Evolutionary conservation across 2,888 invertebrate genomes (phyloP).

Genomic region (Melanostoma mellinum): DNA sequence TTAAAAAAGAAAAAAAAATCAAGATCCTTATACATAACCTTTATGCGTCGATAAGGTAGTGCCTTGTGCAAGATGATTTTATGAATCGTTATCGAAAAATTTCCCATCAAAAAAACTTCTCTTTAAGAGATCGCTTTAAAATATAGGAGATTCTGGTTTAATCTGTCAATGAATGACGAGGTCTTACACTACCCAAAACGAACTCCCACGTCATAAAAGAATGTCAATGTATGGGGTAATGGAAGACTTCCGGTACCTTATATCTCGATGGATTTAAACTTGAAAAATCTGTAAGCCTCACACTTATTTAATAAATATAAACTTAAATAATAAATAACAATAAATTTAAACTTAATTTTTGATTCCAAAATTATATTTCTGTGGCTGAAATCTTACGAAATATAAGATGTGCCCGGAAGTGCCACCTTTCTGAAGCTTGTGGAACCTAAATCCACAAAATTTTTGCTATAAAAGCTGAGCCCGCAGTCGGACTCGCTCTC

Average conservation of each 20-base stretch:
- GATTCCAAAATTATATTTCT: neutral
- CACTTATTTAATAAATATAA: too few species aligned
- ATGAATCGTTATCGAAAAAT: neutral
- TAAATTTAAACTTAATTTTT: conserved; percentile 3
- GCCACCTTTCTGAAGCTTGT: neutral
- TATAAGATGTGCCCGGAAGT: neutral
- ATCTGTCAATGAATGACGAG: neutral
- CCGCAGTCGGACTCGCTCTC: too few species aligned
- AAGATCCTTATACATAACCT: neutral
- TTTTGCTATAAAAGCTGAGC: too few species aligned
- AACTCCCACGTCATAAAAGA: neutral
- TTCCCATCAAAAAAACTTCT: neutral
- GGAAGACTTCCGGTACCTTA: neutral
- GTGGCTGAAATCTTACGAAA: neutral
- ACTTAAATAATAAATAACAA: too few species aligned
- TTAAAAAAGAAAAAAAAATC: neutral
- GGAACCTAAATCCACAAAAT: neutral
- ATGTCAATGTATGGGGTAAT: neutral
- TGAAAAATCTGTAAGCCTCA: neutral
- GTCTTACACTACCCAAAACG: neutral
- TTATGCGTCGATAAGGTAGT: neutral
- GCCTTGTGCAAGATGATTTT: neutral
- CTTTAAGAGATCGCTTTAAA: neutral
- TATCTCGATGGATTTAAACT: neutral
- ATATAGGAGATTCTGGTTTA: neutral